phyloP scores from a whole-genome alignment of 2,113 vertebrate species.

The Anseranas semipalmata region DNA sequence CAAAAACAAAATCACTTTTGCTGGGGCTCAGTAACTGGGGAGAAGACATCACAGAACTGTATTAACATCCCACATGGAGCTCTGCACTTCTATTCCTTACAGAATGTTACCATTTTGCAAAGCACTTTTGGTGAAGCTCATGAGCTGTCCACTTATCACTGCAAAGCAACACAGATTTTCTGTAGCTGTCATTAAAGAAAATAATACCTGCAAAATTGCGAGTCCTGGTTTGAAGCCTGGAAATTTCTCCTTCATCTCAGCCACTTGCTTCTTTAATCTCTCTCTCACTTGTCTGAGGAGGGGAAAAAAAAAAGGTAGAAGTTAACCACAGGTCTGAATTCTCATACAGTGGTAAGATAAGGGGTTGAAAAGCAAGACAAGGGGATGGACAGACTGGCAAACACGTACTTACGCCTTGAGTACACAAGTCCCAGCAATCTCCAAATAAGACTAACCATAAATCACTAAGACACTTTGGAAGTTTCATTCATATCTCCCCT shows the following conservation, averaged over 20 bases:
- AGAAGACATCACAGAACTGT: background rate
- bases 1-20: background rate
- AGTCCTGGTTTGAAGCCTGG: conserved; percentile 91
- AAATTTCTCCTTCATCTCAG: conserved; percentile 83
- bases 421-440: background rate
- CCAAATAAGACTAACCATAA: background rate
- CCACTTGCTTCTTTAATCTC: conserved; percentile 87
- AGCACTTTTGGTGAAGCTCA: background rate
- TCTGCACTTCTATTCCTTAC: background rate
- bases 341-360: background rate
- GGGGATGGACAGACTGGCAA: background rate
- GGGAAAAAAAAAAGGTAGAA: background rate
- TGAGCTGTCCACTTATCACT: background rate
- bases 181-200: background rate
- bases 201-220: conserved; percentile 91
- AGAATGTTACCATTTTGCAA: background rate
- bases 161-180: background rate
- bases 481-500: background rate
- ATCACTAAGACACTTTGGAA: background rate
- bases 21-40: background rate
- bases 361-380: background rate
- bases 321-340: conserved; percentile 7
- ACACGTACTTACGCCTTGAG: background rate
- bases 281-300: conserved; percentile 86
- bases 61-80: background rate